Evolutionary conservation across 2,888 invertebrate species (phyloP).

Genomic region (Nomada ferruginata): DNA sequence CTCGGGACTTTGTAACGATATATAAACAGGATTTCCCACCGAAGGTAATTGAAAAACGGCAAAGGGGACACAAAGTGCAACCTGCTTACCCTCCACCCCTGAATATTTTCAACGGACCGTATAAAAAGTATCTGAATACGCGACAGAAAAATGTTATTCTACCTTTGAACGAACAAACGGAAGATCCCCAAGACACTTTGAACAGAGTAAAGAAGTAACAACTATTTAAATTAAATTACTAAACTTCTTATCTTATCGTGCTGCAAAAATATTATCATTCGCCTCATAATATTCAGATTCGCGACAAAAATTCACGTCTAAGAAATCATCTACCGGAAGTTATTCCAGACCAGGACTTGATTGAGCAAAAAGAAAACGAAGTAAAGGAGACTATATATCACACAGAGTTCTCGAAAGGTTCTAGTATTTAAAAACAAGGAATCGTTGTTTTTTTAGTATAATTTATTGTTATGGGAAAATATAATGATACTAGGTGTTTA

Average conservation of each 20-base stretch:
- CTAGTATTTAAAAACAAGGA: neutral
- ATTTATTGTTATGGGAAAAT: neutral
- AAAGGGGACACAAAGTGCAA: constrained; percentile 35
- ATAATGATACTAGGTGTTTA: constrained; percentile 26
- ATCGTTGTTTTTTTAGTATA: neutral
- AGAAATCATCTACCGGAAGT: constrained; percentile 50
- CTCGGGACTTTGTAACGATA: constrained; percentile 76
- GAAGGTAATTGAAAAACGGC: constrained; percentile 33
- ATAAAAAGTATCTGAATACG: constrained; percentile 66
- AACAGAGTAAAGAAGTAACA: constrained; percentile 59
- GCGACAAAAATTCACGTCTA: constrained; percentile 61
- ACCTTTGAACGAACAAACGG: constrained; percentile 60
- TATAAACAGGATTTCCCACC: constrained; percentile 69
- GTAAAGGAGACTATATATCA: constrained; percentile 68
- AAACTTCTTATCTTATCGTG: too few species aligned
- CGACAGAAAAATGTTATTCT: constrained; percentile 58
- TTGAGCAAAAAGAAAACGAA: constrained; percentile 69
- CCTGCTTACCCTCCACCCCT: constrained; percentile 55
- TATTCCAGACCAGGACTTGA: constrained; percentile 67
- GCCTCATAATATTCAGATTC: constrained; percentile 56
- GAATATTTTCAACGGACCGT: constrained; percentile 71
- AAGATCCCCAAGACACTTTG: constrained; percentile 66
- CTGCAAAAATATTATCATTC: neutral
- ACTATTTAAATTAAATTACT: neutral
- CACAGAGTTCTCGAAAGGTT: constrained; percentile 64